Conservation (phyloP, 2,888 invertebrate genomes). For the Dicyrtoma fusca region DNA sequence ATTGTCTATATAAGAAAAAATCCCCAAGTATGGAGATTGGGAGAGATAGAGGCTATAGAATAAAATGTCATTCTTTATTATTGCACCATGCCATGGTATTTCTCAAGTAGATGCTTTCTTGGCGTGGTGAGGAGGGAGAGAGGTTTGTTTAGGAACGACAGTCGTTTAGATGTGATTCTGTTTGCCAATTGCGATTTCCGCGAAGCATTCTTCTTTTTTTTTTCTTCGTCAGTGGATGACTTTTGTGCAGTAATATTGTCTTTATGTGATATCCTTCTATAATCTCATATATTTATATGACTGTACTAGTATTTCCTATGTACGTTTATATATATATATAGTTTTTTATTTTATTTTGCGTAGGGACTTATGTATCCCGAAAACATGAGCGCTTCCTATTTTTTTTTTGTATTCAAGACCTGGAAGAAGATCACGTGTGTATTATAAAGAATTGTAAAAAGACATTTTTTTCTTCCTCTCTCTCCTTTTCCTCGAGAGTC, state of each 20-base stretch:
- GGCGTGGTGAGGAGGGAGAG: not conserved
- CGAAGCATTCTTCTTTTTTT: constrained; percentile 16
- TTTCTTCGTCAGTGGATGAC: not conserved
- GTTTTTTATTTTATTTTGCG: constrained; percentile 7
- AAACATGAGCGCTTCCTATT: not conserved
- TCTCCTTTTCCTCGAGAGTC: too few relatives aligned
- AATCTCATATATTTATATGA: not conserved
- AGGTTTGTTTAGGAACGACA: constrained; percentile 11
- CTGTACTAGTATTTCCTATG: too few relatives aligned
- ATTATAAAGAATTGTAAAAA: too few relatives aligned
- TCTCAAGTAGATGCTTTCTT: constrained; percentile 10
- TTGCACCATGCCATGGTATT: constrained; percentile 11
- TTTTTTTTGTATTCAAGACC: not conserved
- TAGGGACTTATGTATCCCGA: not conserved
- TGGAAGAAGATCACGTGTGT: too few relatives aligned
- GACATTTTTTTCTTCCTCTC: too few relatives aligned
- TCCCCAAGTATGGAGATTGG: too few relatives aligned
- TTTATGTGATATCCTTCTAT: constrained; percentile 5
- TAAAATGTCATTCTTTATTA: not conserved
- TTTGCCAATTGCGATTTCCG: constrained; percentile 37
- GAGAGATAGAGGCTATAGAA: too few relatives aligned
- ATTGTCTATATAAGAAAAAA: too few relatives aligned
- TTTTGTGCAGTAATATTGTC: not conserved
- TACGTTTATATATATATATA: not conserved
- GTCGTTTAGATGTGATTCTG: constrained; percentile 10